Percentiles rank a stretch among this genome's conserved stretches.
These are phyloP conservation scores for Tenebrio molitor DNA, from an alignment of 1,140 invertebrate species.

Conservation along the genomic window DNA sequence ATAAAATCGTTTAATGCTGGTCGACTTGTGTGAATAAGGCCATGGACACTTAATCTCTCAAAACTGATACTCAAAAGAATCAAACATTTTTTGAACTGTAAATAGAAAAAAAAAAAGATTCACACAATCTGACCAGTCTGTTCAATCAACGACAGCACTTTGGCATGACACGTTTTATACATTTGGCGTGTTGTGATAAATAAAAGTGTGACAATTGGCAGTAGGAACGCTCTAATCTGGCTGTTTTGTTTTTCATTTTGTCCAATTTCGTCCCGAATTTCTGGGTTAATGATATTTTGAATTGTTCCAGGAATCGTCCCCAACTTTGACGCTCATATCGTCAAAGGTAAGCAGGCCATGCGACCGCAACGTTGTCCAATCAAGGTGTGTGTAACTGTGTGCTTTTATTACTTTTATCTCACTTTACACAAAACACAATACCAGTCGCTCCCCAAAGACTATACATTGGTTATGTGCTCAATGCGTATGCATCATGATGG, in stretches of 20 bases:
- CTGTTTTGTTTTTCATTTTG: conserved; percentile 2
- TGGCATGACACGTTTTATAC: too few relatives aligned
- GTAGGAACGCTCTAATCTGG: too few relatives aligned
- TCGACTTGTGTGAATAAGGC: too few relatives aligned
- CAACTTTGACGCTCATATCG: conserved; percentile 77
- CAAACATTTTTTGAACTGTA: too few relatives aligned
- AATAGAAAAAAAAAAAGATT: too few relatives aligned
- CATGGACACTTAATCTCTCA: too few relatives aligned
- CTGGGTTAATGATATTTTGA: conserved; percentile 23
- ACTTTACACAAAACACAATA: conserved; percentile 40
- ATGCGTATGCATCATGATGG: conserved; percentile 23
- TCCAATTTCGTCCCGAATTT: too few relatives aligned
- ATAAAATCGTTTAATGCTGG: not conserved
- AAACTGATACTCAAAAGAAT: too few relatives aligned
- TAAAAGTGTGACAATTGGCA: too few relatives aligned
- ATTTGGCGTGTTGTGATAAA: too few relatives aligned
- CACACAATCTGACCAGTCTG: too few relatives aligned
- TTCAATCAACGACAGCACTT: too few relatives aligned
- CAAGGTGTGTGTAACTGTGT: conserved; percentile 67
- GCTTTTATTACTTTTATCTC: conserved; percentile 52
- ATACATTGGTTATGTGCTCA: conserved; percentile 25
- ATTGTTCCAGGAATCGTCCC: conserved; percentile 75
- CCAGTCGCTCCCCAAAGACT: not conserved
- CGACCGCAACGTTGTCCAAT: conserved; percentile 66
- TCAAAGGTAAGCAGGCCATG: conserved; percentile 76